phyloP scores from a whole-genome alignment of 2,888 invertebrate species.

The Heliconius ismenius region DNA sequence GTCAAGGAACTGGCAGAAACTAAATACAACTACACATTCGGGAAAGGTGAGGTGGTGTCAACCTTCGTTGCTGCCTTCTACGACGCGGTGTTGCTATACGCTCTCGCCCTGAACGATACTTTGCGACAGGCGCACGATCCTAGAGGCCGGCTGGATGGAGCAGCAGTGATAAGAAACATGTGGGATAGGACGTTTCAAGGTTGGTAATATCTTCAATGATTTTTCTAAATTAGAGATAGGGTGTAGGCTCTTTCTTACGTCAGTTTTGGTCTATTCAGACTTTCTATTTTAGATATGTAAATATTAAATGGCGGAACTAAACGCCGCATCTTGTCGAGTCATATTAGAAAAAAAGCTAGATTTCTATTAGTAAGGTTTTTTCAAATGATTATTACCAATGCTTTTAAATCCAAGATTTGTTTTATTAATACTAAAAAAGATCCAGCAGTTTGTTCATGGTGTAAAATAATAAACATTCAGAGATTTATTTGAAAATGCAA shows the following conservation, averaged over 20 bases:
- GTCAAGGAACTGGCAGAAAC: conserved; percentile 86
- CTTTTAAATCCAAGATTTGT: neutral
- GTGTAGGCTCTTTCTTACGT: too few species aligned
- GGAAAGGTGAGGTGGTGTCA: conserved; percentile 89
- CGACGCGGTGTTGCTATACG: conserved; percentile 97
- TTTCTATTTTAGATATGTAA: too few species aligned
- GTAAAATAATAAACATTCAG: neutral
- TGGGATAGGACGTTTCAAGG: conserved; percentile 93
- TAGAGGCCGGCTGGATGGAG: conserved; percentile 86
- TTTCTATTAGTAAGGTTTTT: neutral
- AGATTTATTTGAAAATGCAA: neutral
- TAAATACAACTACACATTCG: conserved; percentile 88
- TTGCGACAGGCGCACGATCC: conserved; percentile 79
- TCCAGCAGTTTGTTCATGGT: neutral
- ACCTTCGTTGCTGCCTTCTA: conserved; percentile 97
- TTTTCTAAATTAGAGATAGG: too few species aligned
- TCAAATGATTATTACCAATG: neutral
- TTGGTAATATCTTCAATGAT: conserved; percentile 54
- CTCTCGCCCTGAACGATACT: conserved; percentile 94
- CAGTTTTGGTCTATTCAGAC: too few species aligned
- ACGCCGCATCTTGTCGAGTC: neutral
- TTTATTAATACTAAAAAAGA: neutral
- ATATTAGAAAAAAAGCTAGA: neutral
- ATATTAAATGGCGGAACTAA: neutral
- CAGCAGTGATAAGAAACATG: conserved; percentile 91